phyloP scores from a whole-genome alignment of 2,113 vertebrate species.

The Plectropomus leopardus region DNA sequence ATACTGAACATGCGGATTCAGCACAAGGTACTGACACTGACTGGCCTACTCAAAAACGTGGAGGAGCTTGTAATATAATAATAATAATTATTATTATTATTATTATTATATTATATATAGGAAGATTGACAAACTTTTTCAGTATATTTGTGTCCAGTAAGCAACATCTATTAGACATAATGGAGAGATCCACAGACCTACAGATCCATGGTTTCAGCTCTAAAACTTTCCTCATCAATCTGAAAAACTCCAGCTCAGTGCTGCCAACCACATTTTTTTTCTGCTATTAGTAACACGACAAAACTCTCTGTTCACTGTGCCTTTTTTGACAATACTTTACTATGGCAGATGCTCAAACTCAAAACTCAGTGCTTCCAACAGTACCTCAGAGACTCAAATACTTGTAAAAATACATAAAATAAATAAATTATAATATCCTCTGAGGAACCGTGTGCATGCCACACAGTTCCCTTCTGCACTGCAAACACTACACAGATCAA shows the following conservation, averaged over 20 bases:
- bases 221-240: background rate
- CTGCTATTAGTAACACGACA: background rate
- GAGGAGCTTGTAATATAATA: too few relatives aligned
- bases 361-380: background rate
- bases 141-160: background rate
- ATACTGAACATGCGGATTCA: too few relatives aligned
- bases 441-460: too few relatives aligned
- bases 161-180: background rate
- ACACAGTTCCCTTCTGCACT: too few relatives aligned
- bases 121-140: background rate
- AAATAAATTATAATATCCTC: too few relatives aligned
- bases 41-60: too few relatives aligned
- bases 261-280: background rate
- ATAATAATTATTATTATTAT: too few relatives aligned
- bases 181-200: too few relatives aligned
- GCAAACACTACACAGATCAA: too few relatives aligned
- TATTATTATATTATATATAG: too few relatives aligned
- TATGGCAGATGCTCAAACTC: background rate
- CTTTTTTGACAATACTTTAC: background rate
- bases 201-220: constrained; percentile 9
- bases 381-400: background rate
- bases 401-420: too few relatives aligned
- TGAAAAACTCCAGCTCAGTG: background rate
- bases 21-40: too few relatives aligned
- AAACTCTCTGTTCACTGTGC: background rate